These are phyloP conservation scores for Amia ocellicauda DNA, from an alignment of 2,113 vertebrate species.

Conservation along the genomic window DNA sequence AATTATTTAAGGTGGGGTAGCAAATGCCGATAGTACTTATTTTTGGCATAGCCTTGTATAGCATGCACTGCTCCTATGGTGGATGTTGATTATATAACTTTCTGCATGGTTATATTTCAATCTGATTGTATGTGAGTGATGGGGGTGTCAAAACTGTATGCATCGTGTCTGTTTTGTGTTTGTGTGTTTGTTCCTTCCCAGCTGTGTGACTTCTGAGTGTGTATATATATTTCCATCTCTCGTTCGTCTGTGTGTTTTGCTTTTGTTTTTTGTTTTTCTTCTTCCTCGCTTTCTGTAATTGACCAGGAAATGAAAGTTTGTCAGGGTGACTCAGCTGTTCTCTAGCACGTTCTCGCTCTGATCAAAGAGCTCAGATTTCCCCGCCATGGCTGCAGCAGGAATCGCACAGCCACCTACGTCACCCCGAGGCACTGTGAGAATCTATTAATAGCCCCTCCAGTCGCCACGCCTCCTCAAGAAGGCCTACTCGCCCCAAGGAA, in stretches of 20 bases:
- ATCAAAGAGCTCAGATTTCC: slow-evolving; percentile 28
- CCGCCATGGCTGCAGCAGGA: not conserved
- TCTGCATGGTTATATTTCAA: no score
- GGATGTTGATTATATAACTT: no score
- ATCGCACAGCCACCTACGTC: slow-evolving; percentile 23
- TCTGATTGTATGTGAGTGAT: not conserved
- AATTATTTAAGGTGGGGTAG: no score
- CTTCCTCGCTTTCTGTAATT: not conserved
- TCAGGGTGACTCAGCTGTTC: slow-evolving; percentile 63
- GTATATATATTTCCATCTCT: not conserved
- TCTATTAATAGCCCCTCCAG: slow-evolving; percentile 33
- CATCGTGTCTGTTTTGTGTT: not conserved
- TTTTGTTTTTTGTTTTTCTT: no score
- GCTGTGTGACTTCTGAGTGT: not conserved
- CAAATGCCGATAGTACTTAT: no score
- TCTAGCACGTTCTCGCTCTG: slow-evolving; percentile 29
- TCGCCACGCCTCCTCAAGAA: slow-evolving; percentile 2
- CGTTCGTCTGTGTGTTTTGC: not conserved
- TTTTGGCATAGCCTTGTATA: no score
- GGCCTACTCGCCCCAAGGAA: not conserved
- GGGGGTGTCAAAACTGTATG: not conserved
- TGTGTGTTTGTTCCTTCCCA: not conserved
- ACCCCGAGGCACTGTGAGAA: slow-evolving; percentile 1
- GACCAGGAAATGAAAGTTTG: not conserved
- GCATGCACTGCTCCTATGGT: no score